These are phyloP conservation scores for Drosophila demipolita DNA, from an alignment of 2,888 invertebrate species.

Conservation along the genomic window DNA sequence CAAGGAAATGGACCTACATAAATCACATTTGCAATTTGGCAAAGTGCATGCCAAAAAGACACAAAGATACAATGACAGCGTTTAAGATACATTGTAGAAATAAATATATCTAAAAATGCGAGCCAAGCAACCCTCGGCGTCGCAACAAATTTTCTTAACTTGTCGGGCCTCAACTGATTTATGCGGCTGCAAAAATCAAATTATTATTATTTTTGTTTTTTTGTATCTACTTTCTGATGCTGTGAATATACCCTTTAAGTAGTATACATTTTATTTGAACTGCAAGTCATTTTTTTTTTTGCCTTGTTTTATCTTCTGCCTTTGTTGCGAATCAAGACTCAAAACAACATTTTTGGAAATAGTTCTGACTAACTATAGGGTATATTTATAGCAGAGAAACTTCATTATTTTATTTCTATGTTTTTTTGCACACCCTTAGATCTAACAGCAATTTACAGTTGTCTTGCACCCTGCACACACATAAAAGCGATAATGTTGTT, in stretches of 20 bases:
- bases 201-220: constrained; percentile 61
- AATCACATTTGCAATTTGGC: constrained; percentile 79
- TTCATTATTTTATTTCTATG: background rate
- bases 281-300: background rate
- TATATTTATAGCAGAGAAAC: background rate
- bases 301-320: background rate
- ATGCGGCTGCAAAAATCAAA: constrained; percentile 70
- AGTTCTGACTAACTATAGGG: constrained; percentile 5
- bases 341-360: background rate
- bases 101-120: constrained; percentile 4
- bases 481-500: constrained; percentile 42
- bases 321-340: background rate
- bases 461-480: constrained; percentile 11
- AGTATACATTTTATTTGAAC: background rate
- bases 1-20: constrained; percentile 57
- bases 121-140: constrained; percentile 47
- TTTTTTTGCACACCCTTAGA: constrained; percentile 18
- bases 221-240: background rate
- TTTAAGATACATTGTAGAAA: constrained; percentile 41
- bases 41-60: constrained; percentile 65
- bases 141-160: constrained; percentile 41
- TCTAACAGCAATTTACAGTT: constrained; percentile 39
- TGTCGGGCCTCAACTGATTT: constrained; percentile 63
- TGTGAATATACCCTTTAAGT: constrained; percentile 33
- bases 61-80: constrained; percentile 41